A percentile compares a stretch with the other conserved stretches of the same genome.
These are phyloP conservation scores for Rhyacichthys aspro DNA, from an alignment of 2,797 vertebrate genomes.

Conservation along the genomic window DNA sequence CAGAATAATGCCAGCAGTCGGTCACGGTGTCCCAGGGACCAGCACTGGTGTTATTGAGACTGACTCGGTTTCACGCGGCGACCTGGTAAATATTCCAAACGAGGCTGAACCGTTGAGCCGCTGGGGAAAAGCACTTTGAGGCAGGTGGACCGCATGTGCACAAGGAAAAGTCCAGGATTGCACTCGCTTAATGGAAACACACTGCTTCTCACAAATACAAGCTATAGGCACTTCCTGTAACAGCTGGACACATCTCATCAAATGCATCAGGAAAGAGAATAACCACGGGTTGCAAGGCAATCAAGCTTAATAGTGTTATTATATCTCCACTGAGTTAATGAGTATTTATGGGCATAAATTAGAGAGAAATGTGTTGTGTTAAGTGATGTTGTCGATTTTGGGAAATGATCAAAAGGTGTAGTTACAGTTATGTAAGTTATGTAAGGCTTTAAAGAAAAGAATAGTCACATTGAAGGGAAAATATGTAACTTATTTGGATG, in stretches of 20 bases:
- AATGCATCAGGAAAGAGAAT: constrained; percentile 4
- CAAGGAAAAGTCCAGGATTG: too few species aligned
- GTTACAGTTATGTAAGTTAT: neutral
- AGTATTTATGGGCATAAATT: neutral
- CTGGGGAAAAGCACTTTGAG: too few species aligned
- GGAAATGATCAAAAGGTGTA: neutral
- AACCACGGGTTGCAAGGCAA: constrained; percentile 1
- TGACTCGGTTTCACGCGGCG: constrained; percentile 57
- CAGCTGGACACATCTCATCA: constrained; percentile 9
- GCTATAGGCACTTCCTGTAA: constrained; percentile 2
- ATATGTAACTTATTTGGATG: too few species aligned
- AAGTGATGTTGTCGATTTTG: neutral
- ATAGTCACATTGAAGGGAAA: too few species aligned
- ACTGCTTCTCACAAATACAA: neutral
- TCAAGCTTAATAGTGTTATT: constrained; percentile 11
- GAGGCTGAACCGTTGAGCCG: neutral
- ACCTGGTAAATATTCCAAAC: constrained; percentile 22
- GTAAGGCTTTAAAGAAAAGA: neutral
- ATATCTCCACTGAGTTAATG: constrained; percentile 4
- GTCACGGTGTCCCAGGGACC: constrained; percentile 72
- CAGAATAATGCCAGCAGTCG: constrained; percentile 82
- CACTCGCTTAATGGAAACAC: constrained; percentile 5
- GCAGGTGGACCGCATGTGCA: too few species aligned
- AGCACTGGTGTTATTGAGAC: constrained; percentile 80
- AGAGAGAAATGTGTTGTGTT: neutral